These are phyloP conservation scores for Choloepus hoffmanni DNA, from an alignment of 2,113 vertebrate genomes.

Conservation along the genomic window DNA sequence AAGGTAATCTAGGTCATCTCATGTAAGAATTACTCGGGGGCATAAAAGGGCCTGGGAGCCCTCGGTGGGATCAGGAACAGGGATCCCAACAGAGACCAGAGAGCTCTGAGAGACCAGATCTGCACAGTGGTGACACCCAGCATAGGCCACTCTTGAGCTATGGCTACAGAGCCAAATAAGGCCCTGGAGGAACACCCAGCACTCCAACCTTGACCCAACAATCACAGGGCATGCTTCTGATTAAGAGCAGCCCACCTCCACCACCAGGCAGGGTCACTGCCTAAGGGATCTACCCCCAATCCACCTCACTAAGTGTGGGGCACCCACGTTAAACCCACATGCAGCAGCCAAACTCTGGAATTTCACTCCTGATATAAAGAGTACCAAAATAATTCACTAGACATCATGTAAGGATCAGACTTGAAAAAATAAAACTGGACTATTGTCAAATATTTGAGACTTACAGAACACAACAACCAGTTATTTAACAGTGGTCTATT, in stretches of 20 bases:
- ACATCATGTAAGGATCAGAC: neutral
- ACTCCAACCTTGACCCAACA: neutral
- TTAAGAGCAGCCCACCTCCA: neutral
- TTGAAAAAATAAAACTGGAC: neutral
- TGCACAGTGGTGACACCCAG: neutral
- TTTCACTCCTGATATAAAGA: neutral
- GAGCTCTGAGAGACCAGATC: neutral
- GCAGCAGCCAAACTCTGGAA: neutral
- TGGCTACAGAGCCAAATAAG: neutral
- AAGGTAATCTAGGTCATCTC: neutral
- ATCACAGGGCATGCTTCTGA: neutral
- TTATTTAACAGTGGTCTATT: neutral
- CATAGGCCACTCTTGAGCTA: neutral
- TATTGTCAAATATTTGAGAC: neutral
- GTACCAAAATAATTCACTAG: neutral
- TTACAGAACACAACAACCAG: neutral
- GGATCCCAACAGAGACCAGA: neutral
- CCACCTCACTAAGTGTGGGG: neutral
- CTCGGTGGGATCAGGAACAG: neutral
- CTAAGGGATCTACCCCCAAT: too few species aligned
- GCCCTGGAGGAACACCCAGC: neutral
- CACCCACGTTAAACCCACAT: neutral
- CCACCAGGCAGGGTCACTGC: neutral
- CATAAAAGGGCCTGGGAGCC: neutral
- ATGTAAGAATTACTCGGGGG: neutral